phyloP scores from a whole-genome alignment of 2,888 invertebrate species.

The Drosophila hawaiiensis region DNA sequence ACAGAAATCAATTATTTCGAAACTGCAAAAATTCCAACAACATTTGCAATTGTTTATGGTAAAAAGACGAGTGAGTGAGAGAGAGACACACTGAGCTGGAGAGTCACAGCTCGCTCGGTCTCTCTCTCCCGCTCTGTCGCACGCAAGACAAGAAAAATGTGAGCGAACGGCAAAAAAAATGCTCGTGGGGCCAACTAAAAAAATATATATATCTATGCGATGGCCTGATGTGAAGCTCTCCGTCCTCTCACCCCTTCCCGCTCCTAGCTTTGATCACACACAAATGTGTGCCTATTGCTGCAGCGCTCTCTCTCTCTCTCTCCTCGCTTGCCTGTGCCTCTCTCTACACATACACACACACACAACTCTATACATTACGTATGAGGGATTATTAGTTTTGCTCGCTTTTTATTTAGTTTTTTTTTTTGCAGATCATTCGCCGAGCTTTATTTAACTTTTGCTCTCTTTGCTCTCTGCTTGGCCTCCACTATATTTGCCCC shows the following conservation, averaged over 20 bases:
- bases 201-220: slow-evolving; percentile 72
- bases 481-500: slow-evolving; percentile 30
- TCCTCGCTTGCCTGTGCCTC: slow-evolving; percentile 22
- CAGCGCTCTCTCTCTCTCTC: slow-evolving; percentile 16
- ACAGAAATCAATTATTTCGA: slow-evolving; percentile 78
- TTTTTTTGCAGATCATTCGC: slow-evolving; percentile 75
- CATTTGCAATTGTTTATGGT: slow-evolving; percentile 80
- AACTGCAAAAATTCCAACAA: slow-evolving; percentile 79
- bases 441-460: slow-evolving; percentile 82
- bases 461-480: slow-evolving; percentile 67
- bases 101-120: slow-evolving; percentile 7
- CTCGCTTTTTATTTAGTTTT: slow-evolving; percentile 58
- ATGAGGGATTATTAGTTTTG: slow-evolving; percentile 69
- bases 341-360: slow-evolving; percentile 21
- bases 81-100: slow-evolving; percentile 14
- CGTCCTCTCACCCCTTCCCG: background rate
- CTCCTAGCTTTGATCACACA: slow-evolving; percentile 27
- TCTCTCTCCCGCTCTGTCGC: slow-evolving; percentile 3
- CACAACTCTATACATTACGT: slow-evolving; percentile 65
- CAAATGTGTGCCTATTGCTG: slow-evolving; percentile 57
- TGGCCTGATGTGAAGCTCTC: slow-evolving; percentile 68
- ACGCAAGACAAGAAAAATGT: slow-evolving; percentile 51
- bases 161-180: slow-evolving; percentile 64
- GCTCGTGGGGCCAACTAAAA: slow-evolving; percentile 58
- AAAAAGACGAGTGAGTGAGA: slow-evolving; percentile 33